Evolutionary conservation across 2,888 invertebrate genomes (phyloP).

Genomic region (Dioctria linearis): DNA sequence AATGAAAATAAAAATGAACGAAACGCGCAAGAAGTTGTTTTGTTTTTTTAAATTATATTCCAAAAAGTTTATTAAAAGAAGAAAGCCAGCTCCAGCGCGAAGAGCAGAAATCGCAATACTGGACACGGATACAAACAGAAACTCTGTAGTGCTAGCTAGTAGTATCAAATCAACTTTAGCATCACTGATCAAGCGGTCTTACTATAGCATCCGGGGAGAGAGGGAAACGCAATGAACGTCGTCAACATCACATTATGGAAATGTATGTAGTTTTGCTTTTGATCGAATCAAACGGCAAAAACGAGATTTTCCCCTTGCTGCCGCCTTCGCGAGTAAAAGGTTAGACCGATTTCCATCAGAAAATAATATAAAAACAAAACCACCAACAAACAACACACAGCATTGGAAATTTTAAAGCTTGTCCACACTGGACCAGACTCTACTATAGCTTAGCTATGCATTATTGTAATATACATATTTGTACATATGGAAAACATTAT

Average conservation of each 20-base stretch:
- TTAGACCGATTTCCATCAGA: too few relatives aligned
- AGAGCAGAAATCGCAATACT: neutral
- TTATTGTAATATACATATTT: too few relatives aligned
- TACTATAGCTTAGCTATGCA: too few relatives aligned
- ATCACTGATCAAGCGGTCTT: neutral
- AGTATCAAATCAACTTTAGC: neutral
- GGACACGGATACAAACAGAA: neutral
- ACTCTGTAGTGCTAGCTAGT: neutral
- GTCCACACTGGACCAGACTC: too few relatives aligned
- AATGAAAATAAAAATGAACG: constrained; percentile 9
- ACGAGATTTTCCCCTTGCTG: neutral
- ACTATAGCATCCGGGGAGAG: constrained; percentile 8
- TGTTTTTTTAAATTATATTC: constrained; percentile 14
- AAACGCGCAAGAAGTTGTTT: neutral
- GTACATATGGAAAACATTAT: too few relatives aligned
- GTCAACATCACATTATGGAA: neutral
- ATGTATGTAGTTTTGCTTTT: neutral
- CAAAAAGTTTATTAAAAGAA: constrained; percentile 13
- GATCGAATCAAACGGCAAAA: constrained; percentile 26
- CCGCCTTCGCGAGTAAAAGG: neutral
- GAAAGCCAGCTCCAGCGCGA: constrained; percentile 25
- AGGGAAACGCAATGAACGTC: neutral
- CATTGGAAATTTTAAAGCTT: too few relatives aligned
- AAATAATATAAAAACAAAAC: too few relatives aligned
- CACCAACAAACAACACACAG: too few relatives aligned